Percentiles rank a stretch among this genome's conserved stretches.
These are phyloP conservation scores for Nymphalis polychloros DNA, from an alignment of 2,888 invertebrate species.

Conservation along the genomic window DNA sequence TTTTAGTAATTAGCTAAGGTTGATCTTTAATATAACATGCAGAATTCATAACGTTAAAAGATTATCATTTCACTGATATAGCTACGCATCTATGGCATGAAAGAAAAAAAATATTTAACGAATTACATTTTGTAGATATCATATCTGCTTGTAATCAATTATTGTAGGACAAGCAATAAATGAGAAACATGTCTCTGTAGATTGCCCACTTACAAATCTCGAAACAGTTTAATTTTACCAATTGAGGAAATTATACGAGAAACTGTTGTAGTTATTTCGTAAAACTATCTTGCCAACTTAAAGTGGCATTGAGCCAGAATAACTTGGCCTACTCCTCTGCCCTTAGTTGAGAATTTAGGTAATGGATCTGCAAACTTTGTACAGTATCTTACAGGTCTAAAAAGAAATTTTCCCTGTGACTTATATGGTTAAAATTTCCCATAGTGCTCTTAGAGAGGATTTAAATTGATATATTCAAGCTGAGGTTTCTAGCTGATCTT, in stretches of 20 bases:
- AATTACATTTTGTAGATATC: not conserved
- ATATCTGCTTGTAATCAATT: not conserved
- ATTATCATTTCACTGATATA: too few species aligned
- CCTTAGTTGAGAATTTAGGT: slow-evolving; percentile 21
- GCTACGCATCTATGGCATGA: too few species aligned
- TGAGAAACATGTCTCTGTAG: not conserved
- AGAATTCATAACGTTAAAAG: too few species aligned
- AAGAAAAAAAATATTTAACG: too few species aligned
- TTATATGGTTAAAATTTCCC: too few species aligned
- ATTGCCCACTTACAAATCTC: slow-evolving; percentile 13
- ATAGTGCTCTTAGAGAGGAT: too few species aligned
- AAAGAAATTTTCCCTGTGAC: not conserved
- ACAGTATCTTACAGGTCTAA: not conserved
- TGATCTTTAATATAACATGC: too few species aligned
- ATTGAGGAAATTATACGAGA: slow-evolving; percentile 24
- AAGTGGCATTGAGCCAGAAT: slow-evolving; percentile 31
- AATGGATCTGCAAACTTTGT: slow-evolving; percentile 19
- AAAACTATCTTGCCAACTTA: slow-evolving; percentile 30
- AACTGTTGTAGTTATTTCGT: slow-evolving; percentile 27
- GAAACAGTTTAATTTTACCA: slow-evolving; percentile 26
- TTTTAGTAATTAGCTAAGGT: too few species aligned
- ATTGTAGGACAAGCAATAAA: not conserved
- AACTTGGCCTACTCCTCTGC: slow-evolving; percentile 21
- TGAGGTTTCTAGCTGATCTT: too few species aligned
- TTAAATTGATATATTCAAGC: too few species aligned